phyloP scores from a whole-genome alignment of 2,888 invertebrate species.

The Heliconius aoede region DNA sequence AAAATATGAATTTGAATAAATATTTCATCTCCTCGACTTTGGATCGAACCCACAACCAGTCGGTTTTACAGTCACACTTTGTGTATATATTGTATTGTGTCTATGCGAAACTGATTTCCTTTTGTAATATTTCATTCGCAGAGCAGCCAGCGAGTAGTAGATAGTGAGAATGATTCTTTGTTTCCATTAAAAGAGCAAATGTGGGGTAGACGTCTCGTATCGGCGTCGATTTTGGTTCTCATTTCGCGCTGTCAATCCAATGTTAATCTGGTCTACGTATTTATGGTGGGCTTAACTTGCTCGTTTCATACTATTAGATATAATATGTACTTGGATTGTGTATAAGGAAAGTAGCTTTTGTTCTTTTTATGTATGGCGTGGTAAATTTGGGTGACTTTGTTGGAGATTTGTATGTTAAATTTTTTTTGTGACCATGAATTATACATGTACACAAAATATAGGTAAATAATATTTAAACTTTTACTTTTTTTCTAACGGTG shows the following conservation, averaged over 20 bases:
- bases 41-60: no score
- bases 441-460: no score
- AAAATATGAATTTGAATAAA: no score
- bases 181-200: slow-evolving; percentile 35
- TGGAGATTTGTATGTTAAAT: background rate
- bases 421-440: background rate
- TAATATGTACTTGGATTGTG: background rate
- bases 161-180: slow-evolving; percentile 32
- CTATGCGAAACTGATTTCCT: background rate
- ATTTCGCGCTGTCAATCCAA: slow-evolving; percentile 29
- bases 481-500: background rate
- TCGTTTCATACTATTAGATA: background rate
- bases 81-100: background rate
- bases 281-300: slow-evolving; percentile 23
- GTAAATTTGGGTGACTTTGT: no score
- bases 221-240: slow-evolving; percentile 25
- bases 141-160: slow-evolving; percentile 12
- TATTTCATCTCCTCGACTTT: no score
- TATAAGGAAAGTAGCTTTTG: background rate
- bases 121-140: slow-evolving; percentile 24
- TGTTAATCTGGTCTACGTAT: slow-evolving; percentile 23
- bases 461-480: background rate
- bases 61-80: no score
- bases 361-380: background rate
- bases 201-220: slow-evolving; percentile 30